Percentiles rank a stretch among this genome's conserved stretches.
Evolutionary conservation across 2,797 vertebrate genomes (phyloP).

Genomic region (Karalla daura): DNA sequence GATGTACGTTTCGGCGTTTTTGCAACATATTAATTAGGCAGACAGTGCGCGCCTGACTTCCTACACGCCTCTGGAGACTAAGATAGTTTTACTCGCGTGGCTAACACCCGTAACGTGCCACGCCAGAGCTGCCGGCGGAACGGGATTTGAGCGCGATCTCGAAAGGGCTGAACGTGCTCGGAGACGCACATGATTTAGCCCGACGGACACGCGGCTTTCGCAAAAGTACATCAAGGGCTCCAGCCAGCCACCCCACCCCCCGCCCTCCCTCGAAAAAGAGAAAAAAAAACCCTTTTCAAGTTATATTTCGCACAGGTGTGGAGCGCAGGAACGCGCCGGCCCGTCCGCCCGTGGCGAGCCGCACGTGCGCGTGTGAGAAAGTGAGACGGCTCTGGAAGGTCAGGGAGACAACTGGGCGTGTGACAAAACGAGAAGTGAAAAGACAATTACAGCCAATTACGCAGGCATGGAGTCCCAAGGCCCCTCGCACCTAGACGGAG

Average conservation of each 20-base stretch:
- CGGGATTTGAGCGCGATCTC: conserved; percentile 27
- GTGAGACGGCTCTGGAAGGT: conserved; percentile 41
- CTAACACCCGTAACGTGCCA: neutral
- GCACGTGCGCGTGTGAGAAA: neutral
- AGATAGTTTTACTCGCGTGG: neutral
- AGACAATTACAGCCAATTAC: conserved; percentile 96
- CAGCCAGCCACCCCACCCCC: neutral
- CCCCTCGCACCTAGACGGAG: conserved; percentile 81
- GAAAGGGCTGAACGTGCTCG: conserved; percentile 11
- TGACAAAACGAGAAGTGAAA: conserved; percentile 95
- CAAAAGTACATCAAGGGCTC: conserved; percentile 12
- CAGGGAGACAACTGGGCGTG: conserved; percentile 67
- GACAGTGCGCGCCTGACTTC: too few relatives aligned
- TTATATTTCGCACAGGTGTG: conserved; percentile 11
- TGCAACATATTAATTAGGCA: neutral
- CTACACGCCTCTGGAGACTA: too few relatives aligned
- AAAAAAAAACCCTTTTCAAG: conserved; percentile 8
- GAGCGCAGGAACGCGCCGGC: neutral
- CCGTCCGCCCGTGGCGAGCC: neutral
- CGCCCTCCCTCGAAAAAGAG: too few relatives aligned
- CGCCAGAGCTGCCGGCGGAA: conserved; percentile 4
- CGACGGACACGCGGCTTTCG: conserved; percentile 11
- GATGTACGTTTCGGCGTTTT: neutral
- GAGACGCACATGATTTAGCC: conserved; percentile 8
- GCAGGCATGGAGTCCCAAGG: conserved; percentile 87